Evolutionary conservation across 1,140 invertebrate genomes (phyloP).

Genomic region (Caenorhabditis elegans): DNA sequence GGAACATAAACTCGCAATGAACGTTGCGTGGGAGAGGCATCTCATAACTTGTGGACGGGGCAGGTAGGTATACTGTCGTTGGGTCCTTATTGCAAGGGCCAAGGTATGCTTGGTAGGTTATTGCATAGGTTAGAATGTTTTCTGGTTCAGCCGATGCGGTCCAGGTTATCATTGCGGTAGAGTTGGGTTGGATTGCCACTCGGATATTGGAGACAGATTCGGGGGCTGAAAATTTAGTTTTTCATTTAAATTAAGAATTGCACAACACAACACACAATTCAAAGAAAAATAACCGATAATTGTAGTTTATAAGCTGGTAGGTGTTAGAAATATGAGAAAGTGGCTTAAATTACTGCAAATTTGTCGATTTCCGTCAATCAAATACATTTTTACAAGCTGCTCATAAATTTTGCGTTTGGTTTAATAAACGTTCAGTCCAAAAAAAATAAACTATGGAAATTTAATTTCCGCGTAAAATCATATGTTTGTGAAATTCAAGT

Average conservation of each 20-base stretch:
- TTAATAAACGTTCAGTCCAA: too few species aligned
- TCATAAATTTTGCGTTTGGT: too few species aligned
- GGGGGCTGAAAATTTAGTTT: conserved; percentile 19
- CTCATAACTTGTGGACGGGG: conserved; percentile 18
- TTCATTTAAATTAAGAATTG: background rate
- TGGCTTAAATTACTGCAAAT: too few species aligned
- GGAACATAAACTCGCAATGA: conserved; percentile 20
- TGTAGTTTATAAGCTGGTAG: too few species aligned
- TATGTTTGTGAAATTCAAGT: too few species aligned
- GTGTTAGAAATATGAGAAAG: too few species aligned
- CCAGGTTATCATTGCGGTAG: conserved; percentile 37
- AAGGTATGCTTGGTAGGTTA: conserved; percentile 29
- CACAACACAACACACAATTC: background rate
- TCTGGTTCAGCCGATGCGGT: conserved; percentile 37
- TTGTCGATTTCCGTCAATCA: too few species aligned
- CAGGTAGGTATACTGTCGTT: conserved; percentile 4
- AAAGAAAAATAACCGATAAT: background rate
- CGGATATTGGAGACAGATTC: conserved; percentile 41
- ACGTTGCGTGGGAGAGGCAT: background rate
- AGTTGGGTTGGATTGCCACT: conserved; percentile 35
- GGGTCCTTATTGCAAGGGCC: conserved; percentile 16
- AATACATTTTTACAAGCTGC: too few species aligned
- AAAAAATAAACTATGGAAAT: too few species aligned
- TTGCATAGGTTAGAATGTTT: conserved; percentile 37
- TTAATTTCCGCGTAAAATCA: too few species aligned